A percentile compares a stretch with the other conserved stretches of the same genome.
These are phyloP conservation scores for Chionodraco myersi DNA, from an alignment of 2,113 vertebrate species.

Conservation along the genomic window DNA sequence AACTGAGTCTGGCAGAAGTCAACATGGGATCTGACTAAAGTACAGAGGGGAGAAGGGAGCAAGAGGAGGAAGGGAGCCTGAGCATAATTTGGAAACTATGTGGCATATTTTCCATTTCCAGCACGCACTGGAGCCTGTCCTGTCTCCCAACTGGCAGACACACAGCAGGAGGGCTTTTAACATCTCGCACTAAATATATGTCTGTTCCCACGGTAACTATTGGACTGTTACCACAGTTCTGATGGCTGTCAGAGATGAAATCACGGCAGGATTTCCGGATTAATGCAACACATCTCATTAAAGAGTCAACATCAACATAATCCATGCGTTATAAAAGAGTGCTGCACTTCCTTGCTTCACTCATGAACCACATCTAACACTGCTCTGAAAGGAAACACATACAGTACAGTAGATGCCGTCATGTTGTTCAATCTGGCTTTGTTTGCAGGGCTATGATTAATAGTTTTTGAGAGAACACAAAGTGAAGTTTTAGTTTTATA, in stretches of 20 bases:
- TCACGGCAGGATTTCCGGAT: background rate
- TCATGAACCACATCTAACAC: background rate
- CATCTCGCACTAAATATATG: slow-evolving; percentile 64
- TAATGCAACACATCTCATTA: slow-evolving; percentile 7
- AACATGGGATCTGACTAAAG: slow-evolving; percentile 63
- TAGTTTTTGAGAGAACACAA: background rate
- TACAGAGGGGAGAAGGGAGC: slow-evolving; percentile 50
- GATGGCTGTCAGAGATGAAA: slow-evolving; percentile 22
- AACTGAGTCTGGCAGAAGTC: slow-evolving; percentile 60
- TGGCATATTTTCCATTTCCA: slow-evolving; percentile 81
- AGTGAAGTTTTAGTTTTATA: slow-evolving; percentile 27
- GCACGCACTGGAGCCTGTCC: slow-evolving; percentile 65
- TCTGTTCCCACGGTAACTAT: slow-evolving; percentile 74
- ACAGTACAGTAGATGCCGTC: background rate
- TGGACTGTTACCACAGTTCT: slow-evolving; percentile 12
- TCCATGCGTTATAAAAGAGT: background rate
- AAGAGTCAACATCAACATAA: slow-evolving; percentile 12
- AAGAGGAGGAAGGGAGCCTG: slow-evolving; percentile 56
- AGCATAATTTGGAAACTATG: slow-evolving; percentile 81
- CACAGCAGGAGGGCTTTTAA: slow-evolving; percentile 73
- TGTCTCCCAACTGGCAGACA: slow-evolving; percentile 71
- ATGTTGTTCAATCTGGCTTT: background rate
- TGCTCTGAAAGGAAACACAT: background rate
- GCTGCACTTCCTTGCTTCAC: background rate
- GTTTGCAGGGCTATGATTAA: background rate